These are phyloP conservation scores for Glossophaga mutica DNA, from an alignment of 2,797 vertebrate genomes.

Conservation along the genomic window DNA sequence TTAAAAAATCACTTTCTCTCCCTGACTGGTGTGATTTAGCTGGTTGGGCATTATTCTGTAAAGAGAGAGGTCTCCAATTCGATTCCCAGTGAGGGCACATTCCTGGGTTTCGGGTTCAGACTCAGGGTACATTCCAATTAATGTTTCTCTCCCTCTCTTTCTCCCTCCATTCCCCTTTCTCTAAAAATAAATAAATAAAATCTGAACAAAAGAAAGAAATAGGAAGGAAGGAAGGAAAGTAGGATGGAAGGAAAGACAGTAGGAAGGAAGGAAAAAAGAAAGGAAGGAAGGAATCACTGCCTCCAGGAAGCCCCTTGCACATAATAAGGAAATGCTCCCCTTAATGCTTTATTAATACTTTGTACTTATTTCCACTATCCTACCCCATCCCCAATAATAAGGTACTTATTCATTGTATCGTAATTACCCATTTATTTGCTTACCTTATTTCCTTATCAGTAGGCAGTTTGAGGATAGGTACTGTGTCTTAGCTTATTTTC, in stretches of 20 bases:
- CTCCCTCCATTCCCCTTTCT: neutral
- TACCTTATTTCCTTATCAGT: neutral
- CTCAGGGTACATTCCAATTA: neutral
- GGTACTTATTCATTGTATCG: neutral
- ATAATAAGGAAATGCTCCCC: neutral
- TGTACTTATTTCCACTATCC: neutral
- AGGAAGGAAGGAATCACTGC: neutral
- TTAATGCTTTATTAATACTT: neutral
- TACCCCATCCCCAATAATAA: neutral
- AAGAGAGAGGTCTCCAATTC: neutral
- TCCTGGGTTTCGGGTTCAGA: neutral
- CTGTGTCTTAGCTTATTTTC: neutral
- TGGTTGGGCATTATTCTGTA: neutral
- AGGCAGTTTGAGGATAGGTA: neutral
- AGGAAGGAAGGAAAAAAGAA: no score
- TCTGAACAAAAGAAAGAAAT: no score
- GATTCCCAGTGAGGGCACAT: neutral
- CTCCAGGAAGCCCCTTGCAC: neutral
- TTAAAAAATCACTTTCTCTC: neutral
- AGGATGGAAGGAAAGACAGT: no score
- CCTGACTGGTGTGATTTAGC: neutral
- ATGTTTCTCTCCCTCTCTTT: neutral
- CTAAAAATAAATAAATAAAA: neutral
- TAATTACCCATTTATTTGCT: neutral
- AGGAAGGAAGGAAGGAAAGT: no score